A percentile compares a stretch with the other conserved stretches of the same genome.
phyloP scores from a whole-genome alignment of 2,888 invertebrate genomes.

The Tetragonisca angustula region DNA sequence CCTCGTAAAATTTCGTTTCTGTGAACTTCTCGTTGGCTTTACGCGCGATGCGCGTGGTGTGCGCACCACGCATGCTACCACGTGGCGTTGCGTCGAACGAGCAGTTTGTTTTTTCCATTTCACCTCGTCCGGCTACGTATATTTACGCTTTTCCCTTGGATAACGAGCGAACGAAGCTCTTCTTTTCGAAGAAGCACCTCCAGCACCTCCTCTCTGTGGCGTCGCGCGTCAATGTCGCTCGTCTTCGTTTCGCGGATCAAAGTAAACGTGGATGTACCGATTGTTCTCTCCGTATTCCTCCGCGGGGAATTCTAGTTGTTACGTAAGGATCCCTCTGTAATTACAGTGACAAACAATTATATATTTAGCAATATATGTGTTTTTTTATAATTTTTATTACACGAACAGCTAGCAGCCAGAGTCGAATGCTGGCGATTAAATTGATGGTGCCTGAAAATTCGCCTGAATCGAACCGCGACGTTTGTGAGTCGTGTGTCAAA shows the following conservation, averaged over 20 bases:
- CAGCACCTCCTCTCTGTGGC: neutral
- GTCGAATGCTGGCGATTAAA: no score
- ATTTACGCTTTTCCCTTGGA: neutral
- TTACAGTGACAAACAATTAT: no score
- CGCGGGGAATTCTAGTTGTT: neutral
- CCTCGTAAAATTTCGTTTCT: constrained; percentile 48
- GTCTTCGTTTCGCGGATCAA: neutral
- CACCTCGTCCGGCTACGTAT: neutral
- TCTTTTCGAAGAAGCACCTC: neutral
- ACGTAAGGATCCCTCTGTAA: neutral
- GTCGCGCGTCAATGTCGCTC: neutral
- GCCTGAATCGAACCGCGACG: no score
- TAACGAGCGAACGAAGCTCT: neutral
- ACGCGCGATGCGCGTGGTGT: constrained; percentile 2
- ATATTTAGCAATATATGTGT: no score
- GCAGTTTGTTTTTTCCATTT: constrained; percentile 50
- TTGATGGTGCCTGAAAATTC: no score
- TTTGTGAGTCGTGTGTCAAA: no score
- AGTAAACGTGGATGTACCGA: neutral
- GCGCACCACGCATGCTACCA: constrained; percentile 44
- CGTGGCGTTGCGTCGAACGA: constrained; percentile 54
- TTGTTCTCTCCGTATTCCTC: neutral
- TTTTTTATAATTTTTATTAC: no score
- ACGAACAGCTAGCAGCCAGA: no score
- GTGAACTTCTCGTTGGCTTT: constrained; percentile 47